phyloP scores from a whole-genome alignment of 2,797 vertebrate genomes.

The Helarctos malayanus region DNA sequence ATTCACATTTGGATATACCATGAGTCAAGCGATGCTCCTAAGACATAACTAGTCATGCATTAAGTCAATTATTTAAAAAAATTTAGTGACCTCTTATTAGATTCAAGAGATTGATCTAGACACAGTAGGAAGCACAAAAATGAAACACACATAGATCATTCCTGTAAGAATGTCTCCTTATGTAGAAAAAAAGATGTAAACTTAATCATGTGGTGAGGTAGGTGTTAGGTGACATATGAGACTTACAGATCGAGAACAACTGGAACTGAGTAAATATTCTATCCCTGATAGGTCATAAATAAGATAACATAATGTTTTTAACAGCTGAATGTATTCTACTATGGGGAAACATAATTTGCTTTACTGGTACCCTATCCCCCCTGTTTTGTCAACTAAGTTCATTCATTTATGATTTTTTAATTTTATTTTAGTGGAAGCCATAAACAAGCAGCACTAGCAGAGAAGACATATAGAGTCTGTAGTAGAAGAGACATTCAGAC shows the following conservation, averaged over 20 bases:
- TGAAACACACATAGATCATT: neutral
- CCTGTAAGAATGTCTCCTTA: neutral
- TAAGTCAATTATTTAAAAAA: neutral
- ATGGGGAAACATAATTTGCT: neutral
- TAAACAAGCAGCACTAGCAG: neutral
- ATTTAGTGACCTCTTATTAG: neutral
- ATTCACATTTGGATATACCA: neutral
- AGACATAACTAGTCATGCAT: neutral
- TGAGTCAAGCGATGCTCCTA: neutral
- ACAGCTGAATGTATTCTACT: neutral
- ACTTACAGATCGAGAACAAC: neutral
- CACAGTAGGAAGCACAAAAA: neutral
- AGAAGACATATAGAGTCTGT: neutral
- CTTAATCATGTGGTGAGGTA: neutral
- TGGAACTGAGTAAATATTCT: neutral
- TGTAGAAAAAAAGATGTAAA: neutral
- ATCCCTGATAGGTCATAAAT: neutral
- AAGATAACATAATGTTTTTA: neutral
- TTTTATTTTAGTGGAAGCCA: neutral
- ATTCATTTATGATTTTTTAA: neutral
- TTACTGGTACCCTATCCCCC: neutral
- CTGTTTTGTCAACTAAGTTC: neutral
- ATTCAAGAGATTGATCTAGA: neutral
- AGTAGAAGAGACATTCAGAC: neutral
- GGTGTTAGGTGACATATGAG: neutral